A percentile compares a stretch with the other conserved stretches of the same genome.
Evolutionary conservation across 2,113 vertebrate genomes (phyloP).

Genomic region (Alethe diademata): DNA sequence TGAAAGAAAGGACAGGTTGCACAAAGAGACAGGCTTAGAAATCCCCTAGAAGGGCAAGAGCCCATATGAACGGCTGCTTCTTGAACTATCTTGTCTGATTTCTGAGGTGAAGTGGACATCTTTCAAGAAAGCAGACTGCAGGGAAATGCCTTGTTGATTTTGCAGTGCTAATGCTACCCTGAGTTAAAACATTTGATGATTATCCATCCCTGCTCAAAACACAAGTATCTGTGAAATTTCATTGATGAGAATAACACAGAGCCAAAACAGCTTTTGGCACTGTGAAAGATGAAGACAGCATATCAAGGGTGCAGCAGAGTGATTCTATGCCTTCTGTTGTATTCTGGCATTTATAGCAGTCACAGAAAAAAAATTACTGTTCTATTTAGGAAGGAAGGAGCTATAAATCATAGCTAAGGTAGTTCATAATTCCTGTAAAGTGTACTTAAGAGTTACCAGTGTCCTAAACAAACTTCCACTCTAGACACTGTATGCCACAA

Average conservation of each 20-base stretch:
- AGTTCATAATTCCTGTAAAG: neutral
- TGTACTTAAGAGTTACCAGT: neutral
- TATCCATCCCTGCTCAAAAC: neutral
- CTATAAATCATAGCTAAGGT: neutral
- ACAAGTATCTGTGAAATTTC: neutral
- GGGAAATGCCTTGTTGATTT: neutral
- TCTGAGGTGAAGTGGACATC: neutral
- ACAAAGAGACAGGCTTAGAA: neutral
- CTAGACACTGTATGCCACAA: neutral
- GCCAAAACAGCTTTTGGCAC: neutral
- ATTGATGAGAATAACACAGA: neutral
- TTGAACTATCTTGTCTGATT: neutral
- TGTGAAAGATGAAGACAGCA: neutral
- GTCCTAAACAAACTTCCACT: neutral
- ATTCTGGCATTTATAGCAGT: neutral
- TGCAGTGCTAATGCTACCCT: neutral
- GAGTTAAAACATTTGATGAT: neutral
- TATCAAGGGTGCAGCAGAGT: neutral
- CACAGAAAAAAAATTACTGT: neutral
- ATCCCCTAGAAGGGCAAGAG: neutral
- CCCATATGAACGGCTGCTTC: neutral
- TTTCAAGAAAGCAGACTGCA: neutral
- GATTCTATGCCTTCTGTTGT: neutral
- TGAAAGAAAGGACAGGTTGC: neutral
- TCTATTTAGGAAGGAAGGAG: neutral